Conservation (phyloP, 1,140 invertebrate genomes). For the Stegodyphus mimosarum region DNA sequence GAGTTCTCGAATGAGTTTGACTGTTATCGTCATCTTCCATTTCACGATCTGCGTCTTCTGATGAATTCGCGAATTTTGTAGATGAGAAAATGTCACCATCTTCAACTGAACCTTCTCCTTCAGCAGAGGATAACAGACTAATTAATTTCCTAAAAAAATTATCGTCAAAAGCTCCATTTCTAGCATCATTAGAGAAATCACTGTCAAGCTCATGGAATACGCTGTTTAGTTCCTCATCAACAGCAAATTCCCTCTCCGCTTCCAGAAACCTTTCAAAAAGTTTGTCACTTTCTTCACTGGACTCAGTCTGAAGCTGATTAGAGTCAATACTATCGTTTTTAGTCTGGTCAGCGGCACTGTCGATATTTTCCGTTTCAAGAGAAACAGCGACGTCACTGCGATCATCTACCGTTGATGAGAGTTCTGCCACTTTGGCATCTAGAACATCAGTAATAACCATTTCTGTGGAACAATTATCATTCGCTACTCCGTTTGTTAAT, state of each 20-base stretch:
- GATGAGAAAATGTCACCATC: conserved; percentile 36
- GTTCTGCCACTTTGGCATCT: background rate
- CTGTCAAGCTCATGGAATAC: conserved; percentile 47
- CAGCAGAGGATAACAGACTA: conserved; percentile 28
- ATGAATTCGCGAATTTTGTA: conserved; percentile 1
- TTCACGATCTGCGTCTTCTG: background rate
- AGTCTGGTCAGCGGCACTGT: conserved; percentile 6
- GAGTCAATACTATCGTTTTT: background rate
- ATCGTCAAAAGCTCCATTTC: conserved; percentile 26
- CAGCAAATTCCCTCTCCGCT: conserved; percentile 53
- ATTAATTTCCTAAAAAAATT: conserved; percentile 43
- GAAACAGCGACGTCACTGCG: conserved; percentile 24
- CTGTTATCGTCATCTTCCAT: conserved; percentile 12
- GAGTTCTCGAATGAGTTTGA: conserved; percentile 32
- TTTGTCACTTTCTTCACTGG: conserved; percentile 44
- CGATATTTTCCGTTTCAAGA: conserved; percentile 3
- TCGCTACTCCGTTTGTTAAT: background rate
- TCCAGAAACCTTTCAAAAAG: conserved; percentile 51
- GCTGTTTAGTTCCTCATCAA: conserved; percentile 51
- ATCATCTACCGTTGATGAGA: background rate
- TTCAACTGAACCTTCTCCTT: conserved; percentile 2
- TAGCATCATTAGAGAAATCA: conserved; percentile 34
- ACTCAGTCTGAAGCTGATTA: background rate
- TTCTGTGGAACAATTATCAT: background rate
- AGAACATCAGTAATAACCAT: background rate